Evolutionary conservation across 2,113 vertebrate species (phyloP).

Genomic region (Oreochromis tanganicae): DNA sequence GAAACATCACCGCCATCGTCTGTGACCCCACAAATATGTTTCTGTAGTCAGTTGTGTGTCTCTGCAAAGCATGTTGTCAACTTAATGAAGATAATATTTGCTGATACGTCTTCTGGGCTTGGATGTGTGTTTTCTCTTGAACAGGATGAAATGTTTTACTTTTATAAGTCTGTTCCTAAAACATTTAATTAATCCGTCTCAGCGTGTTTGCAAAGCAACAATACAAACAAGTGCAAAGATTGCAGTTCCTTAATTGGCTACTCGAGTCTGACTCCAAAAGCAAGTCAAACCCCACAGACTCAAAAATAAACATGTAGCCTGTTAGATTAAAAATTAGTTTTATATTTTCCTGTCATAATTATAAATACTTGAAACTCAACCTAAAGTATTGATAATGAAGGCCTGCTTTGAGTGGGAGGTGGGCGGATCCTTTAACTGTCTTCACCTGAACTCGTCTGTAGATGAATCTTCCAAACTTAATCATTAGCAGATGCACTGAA

Average conservation of each 20-base stretch:
- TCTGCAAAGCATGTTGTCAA: background rate
- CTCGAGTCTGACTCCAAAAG: background rate
- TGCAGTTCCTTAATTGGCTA: fast-evolving
- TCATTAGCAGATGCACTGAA: background rate
- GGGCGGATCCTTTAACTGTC: background rate
- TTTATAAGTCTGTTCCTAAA: background rate
- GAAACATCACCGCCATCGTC: background rate
- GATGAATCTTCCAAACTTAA: fast-evolving
- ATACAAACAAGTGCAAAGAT: background rate
- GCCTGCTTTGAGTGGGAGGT: background rate
- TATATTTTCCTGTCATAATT: background rate
- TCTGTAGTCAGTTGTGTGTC: background rate
- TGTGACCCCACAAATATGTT: background rate
- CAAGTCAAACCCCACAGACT: background rate
- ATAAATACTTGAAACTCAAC: background rate
- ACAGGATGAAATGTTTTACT: background rate
- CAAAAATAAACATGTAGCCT: background rate
- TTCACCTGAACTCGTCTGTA: background rate
- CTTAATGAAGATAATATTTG: background rate
- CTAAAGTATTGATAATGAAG: background rate
- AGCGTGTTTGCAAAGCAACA: background rate
- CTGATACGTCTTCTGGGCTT: background rate
- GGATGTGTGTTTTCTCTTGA: background rate
- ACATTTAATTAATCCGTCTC: background rate
- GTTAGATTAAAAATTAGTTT: background rate